These are phyloP conservation scores for Yponomeuta plumbellus DNA, from an alignment of 2,888 invertebrate genomes.

Conservation along the genomic window DNA sequence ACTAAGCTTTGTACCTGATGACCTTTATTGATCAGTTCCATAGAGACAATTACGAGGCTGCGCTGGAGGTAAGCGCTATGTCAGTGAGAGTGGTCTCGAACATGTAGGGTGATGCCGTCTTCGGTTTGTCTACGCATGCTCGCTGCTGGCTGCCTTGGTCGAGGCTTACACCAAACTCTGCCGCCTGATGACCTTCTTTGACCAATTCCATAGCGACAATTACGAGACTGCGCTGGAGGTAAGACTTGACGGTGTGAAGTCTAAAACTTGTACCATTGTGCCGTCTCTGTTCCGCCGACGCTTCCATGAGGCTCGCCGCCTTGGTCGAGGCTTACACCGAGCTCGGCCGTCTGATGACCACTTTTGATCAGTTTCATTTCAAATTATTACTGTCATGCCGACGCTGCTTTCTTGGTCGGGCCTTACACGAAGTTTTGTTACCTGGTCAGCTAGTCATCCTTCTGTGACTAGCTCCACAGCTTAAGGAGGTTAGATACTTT, in stretches of 20 bases:
- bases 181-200: slow-evolving; percentile 93
- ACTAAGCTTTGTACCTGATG: slow-evolving; percentile 86
- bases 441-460: no score
- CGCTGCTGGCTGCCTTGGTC: no score
- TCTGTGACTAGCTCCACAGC: no score
- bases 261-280: slow-evolving; percentile 27
- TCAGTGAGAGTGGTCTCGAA: no score
- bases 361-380: slow-evolving; percentile 91
- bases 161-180: slow-evolving; percentile 89
- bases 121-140: no score
- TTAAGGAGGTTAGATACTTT: no score
- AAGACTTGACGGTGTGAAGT: neutral
- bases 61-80: no score
- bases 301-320: slow-evolving; percentile 40
- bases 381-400: slow-evolving; percentile 11
- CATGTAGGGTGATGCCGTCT: no score
- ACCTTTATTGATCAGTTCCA: slow-evolving; percentile 95
- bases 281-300: slow-evolving; percentile 40
- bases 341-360: slow-evolving; percentile 87
- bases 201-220: slow-evolving; percentile 89
- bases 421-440: no score
- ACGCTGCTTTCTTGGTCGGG: slow-evolving; percentile 25
- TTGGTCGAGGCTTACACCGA: slow-evolving; percentile 87
- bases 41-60: slow-evolving; percentile 83
- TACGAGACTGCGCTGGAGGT: slow-evolving; percentile 89